Base-by-base conservation (phyloP, 2,888 invertebrate genomes). In the Pyrrhosoma nymphula region DNA sequence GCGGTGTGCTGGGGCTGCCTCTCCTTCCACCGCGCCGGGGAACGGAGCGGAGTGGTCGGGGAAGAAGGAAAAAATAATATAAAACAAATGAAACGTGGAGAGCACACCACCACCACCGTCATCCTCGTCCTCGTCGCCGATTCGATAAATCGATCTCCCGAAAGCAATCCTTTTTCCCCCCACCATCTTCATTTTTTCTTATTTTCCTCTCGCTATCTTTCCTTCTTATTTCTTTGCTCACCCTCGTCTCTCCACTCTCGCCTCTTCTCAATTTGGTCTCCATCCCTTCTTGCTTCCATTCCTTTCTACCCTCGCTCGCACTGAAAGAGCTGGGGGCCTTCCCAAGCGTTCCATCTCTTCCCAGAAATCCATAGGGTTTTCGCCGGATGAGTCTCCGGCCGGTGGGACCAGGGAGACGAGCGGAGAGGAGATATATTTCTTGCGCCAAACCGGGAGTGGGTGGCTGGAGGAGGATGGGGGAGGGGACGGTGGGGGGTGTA, bases 101-200 rank as follows among this genome's bases (percentile, higher is more conserved):
- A 69, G 30, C 82, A 18, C 82, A 82, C 82, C 82, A 82, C 75
- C 82, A 35, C 35, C 82, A 35, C 14, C 82, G 30, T 4, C 35
- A 14, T 82, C 82, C 35, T 63, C 63, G 63, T 82, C 91, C 20
- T 63, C 63, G 35, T 91, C 91, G 91, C 6, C 60, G 63, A 91
- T 93, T 93, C 93, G 93, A 93, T 93, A 93, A 75, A 93, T 93
- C 93, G 93, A 93, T 93, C 93, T 93, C 69, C 47, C 30, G 82
- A 39, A 35, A 23, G 63, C 39, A 47, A 47, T 93, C 47, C 93
- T 91, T 91, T 91, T 90, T 16, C 39, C 91, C 69, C 35, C 82
- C 35, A 35, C 35, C n/a, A 2, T 56, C 89, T 56, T 20, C 16
- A 39, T 89, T 47, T 56, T 89, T 39, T 12, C n/a, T 14, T 55